Percentiles rank a stretch among this genome's conserved stretches.
Conservation (phyloP, 2,888 invertebrate genomes). For the Athripsodes cinereus region DNA sequence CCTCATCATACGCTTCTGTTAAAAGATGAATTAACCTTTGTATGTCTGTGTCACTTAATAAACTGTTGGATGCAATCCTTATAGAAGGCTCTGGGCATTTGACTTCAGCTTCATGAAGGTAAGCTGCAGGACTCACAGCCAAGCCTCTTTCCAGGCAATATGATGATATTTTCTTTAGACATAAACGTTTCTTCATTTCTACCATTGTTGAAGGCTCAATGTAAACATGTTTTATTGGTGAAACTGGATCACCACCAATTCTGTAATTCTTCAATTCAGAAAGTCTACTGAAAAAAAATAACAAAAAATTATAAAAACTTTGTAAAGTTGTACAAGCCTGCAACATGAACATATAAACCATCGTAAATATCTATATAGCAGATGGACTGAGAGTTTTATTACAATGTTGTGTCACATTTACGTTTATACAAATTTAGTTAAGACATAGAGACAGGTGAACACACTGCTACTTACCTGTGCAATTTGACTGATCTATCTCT, state of each 20-base stretch:
- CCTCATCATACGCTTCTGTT: slow-evolving; percentile 36
- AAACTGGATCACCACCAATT: slow-evolving; percentile 55
- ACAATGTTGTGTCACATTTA: background rate
- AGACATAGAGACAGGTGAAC: background rate
- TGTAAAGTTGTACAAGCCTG: too few relatives aligned
- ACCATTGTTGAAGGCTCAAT: slow-evolving; percentile 48
- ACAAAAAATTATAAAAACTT: too few relatives aligned
- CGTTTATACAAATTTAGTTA: background rate
- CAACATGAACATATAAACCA: too few relatives aligned
- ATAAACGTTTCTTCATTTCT: slow-evolving; percentile 42
- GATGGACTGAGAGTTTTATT: too few relatives aligned
- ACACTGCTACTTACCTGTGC: slow-evolving; percentile 39
- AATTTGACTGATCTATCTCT: slow-evolving; percentile 52
- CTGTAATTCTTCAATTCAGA: slow-evolving; percentile 41
- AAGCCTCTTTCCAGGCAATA: slow-evolving; percentile 61
- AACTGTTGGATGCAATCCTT: slow-evolving; percentile 61
- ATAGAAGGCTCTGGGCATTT: slow-evolving; percentile 65
- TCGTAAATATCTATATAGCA: too few relatives aligned
- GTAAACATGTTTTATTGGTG: slow-evolving; percentile 72
- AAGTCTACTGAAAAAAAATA: slow-evolving; percentile 40
- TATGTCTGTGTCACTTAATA: slow-evolving; percentile 60
- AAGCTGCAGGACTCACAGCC: slow-evolving; percentile 64
- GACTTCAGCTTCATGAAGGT: slow-evolving; percentile 61
- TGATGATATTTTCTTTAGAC: slow-evolving; percentile 57
- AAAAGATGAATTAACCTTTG: slow-evolving; percentile 36